Base-by-base conservation (phyloP, 1,140 invertebrate genomes). In the Arion vulgaris region DNA sequence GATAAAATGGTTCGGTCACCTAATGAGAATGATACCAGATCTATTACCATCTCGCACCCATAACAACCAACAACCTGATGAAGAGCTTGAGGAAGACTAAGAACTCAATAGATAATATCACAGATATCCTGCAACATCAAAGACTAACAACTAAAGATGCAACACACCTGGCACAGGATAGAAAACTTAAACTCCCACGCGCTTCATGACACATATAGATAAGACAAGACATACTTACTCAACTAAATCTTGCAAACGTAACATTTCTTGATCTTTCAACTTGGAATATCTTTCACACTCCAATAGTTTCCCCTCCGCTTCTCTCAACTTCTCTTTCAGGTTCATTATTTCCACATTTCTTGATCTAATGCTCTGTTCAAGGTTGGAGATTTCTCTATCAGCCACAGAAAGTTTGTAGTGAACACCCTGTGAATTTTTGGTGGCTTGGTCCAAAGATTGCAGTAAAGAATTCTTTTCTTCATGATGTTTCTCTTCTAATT, bases 371-470 rank as follows among this genome's bases (percentile, higher is more conserved):
- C 86, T 82, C 0, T 88, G 82, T 51, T 89, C 82, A 39, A 89
- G 84, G 36, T 89, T 89, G 53, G 85, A 85, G 66, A 88, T 88
- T 74, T 91, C 88, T 36, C 86, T 80, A 45, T 90, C 88, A 2
- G 86, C 74, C 2, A 84, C 77, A 53, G 88, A 84, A 19, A 89
- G 84, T 45, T 87, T 87, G 57, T 84, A 76, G n/a, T 86, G 79
- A 7, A 85, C 81, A 41, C 83, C 85, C 62, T 90, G 85, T 17
- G 84, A 85, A 17, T 87, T 85, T 41, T 85, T 82, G 38, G 86
- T 84, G 19, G 85, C 73, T 32, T 85, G 72, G 45, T 89, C 90
- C 62, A 90, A 57, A 49, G 90, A 87, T 66, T 86, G 83, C 36
- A 85, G 76, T 28, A 89, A 82, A 34, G 84, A 82, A 45, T 86